phyloP scores from a whole-genome alignment of 2,888 invertebrate genomes.

The Tenthredo distinguenda region DNA sequence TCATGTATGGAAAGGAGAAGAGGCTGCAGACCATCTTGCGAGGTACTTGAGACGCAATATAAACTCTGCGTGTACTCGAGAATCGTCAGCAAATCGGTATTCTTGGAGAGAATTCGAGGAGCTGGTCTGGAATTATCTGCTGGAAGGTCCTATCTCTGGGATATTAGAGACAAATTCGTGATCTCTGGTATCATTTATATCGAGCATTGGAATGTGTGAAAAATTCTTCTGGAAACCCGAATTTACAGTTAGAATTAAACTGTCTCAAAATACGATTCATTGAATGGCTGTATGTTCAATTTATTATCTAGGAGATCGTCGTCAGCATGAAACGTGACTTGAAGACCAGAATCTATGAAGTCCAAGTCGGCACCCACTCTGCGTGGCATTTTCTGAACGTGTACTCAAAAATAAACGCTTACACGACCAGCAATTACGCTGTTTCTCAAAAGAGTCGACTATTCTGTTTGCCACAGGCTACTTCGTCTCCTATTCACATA shows the following conservation, averaged over 20 bases:
- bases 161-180: not conserved
- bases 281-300: not conserved
- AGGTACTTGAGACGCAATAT: not conserved
- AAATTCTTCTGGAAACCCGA: not conserved
- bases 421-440: conserved; percentile 7
- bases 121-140: not conserved
- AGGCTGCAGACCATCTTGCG: conserved; percentile 12
- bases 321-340: conserved; percentile 24
- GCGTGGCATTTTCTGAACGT: not conserved
- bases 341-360: not conserved
- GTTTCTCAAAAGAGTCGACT: conserved; percentile 10
- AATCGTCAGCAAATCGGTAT: not conserved
- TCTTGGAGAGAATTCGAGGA: not conserved
- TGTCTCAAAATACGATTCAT: not conserved
- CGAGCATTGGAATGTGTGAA: not conserved
- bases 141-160: not conserved
- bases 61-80: not conserved
- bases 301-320: not conserved
- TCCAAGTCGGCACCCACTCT: not conserved
- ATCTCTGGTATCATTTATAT: not conserved
- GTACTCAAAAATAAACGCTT: not conserved
- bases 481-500: not conserved
- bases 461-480: not conserved
- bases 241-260: conserved; percentile 6
- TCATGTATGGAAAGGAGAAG: not conserved